Percentiles rank a stretch among this genome's conserved stretches.
Conservation (phyloP, 2,113 vertebrate species). For the Arizona elegans region DNA sequence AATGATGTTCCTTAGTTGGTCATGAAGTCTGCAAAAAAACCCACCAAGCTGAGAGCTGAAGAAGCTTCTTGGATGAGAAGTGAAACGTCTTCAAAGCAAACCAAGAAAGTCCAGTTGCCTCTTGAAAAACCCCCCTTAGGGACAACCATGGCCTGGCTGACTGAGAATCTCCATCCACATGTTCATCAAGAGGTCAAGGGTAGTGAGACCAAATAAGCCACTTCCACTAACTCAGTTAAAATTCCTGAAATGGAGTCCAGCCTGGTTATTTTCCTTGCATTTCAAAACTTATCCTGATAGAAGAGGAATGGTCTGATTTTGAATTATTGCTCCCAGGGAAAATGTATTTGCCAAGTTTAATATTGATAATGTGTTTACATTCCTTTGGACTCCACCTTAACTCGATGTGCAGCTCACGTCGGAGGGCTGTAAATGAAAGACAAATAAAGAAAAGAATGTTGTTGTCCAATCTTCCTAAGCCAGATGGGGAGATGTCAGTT, state of each 20-base stretch:
- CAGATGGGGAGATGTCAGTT: background rate
- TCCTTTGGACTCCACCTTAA: background rate
- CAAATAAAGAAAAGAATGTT: background rate
- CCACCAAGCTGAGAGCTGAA: too few species aligned
- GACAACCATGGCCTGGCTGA: conserved; percentile 3
- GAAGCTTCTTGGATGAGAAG: too few species aligned
- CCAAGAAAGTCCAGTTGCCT: too few species aligned
- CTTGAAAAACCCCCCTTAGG: too few species aligned
- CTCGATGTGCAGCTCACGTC: background rate
- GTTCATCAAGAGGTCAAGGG: conserved; percentile 8
- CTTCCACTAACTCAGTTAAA: background rate
- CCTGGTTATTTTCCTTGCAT: background rate
- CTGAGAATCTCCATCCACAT: too few species aligned
- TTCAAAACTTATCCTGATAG: background rate
- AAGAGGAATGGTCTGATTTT: background rate
- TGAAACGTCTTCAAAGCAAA: too few species aligned
- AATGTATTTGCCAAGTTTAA: background rate
- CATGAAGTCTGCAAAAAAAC: too few species aligned
- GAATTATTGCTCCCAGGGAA: background rate
- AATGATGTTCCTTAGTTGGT: too few species aligned
- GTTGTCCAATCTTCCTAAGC: background rate
- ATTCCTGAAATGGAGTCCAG: background rate
- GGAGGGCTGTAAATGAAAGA: background rate
- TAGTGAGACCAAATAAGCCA: background rate
- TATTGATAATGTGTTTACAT: background rate